Evolutionary conservation across 2,113 vertebrate species (phyloP).

Genomic region (Thalassoma bifasciatum): DNA sequence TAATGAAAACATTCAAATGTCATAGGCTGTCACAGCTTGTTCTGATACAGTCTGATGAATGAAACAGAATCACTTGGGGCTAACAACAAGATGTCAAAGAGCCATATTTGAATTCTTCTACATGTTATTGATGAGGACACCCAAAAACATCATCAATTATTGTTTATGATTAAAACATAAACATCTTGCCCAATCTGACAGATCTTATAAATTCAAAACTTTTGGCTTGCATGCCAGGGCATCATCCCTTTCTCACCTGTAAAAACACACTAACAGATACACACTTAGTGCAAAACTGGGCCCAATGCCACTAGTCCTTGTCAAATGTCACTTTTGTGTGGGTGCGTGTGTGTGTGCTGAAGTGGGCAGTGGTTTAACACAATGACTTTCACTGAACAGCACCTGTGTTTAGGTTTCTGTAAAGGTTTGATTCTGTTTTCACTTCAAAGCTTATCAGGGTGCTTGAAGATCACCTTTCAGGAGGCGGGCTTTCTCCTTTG

Average conservation of each 20-base stretch:
- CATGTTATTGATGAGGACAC: constrained; percentile 41
- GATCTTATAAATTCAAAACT: constrained; percentile 2
- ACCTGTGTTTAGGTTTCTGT: constrained; percentile 18
- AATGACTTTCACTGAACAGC: constrained; percentile 16
- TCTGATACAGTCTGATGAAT: background rate
- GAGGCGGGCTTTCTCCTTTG: background rate
- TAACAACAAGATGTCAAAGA: constrained; percentile 23
- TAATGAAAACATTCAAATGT: background rate
- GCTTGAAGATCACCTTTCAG: background rate
- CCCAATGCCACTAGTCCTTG: constrained; percentile 34
- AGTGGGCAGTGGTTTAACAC: background rate
- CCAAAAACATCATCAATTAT: constrained; percentile 1
- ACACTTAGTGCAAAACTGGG: constrained; percentile 30
- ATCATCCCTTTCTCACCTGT: constrained; percentile 20
- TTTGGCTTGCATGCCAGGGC: background rate
- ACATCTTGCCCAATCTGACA: constrained; percentile 11
- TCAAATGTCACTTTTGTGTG: constrained; percentile 67
- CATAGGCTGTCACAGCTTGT: constrained; percentile 5
- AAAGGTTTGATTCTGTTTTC: background rate
- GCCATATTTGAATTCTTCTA: constrained; percentile 12
- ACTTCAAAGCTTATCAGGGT: background rate
- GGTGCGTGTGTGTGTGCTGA: constrained; percentile 14
- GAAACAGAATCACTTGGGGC: background rate
- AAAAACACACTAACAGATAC: constrained; percentile 11
- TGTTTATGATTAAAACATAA: too few relatives aligned